Conservation (phyloP, 2,113 vertebrate genomes). For the Anser brachyrhynchus region DNA sequence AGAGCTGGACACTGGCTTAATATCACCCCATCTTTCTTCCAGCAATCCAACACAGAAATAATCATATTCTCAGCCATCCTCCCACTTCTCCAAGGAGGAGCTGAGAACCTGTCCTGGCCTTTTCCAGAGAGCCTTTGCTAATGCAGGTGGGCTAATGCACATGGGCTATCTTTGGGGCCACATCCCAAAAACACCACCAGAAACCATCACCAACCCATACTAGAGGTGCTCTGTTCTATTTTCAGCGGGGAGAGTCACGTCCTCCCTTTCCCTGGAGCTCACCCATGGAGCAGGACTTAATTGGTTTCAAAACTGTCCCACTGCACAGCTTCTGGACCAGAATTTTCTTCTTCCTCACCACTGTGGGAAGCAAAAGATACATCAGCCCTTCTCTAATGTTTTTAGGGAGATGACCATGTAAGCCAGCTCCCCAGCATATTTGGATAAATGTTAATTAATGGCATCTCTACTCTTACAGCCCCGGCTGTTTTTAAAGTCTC, state of each 20-base stretch:
- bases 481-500: not conserved
- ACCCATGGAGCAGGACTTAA: not conserved
- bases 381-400: not conserved
- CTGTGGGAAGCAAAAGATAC: not conserved
- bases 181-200: not conserved
- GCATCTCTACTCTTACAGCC: not conserved
- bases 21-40: not conserved
- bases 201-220: not conserved
- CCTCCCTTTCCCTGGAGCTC: not conserved
- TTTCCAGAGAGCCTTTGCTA: not conserved
- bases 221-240: not conserved
- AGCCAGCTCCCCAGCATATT: not conserved
- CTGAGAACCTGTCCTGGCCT: not conserved
- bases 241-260: not conserved
- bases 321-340: not conserved
- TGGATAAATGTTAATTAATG: not conserved
- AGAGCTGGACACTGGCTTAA: not conserved
- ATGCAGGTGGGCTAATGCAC: not conserved
- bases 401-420: not conserved
- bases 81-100: not conserved
- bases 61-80: not conserved
- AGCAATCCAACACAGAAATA: not conserved
- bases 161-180: accelerated
- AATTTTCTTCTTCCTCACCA: not conserved
- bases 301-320: not conserved